phyloP scores from a whole-genome alignment of 2,797 vertebrate genomes.

The Spinus pinus region DNA sequence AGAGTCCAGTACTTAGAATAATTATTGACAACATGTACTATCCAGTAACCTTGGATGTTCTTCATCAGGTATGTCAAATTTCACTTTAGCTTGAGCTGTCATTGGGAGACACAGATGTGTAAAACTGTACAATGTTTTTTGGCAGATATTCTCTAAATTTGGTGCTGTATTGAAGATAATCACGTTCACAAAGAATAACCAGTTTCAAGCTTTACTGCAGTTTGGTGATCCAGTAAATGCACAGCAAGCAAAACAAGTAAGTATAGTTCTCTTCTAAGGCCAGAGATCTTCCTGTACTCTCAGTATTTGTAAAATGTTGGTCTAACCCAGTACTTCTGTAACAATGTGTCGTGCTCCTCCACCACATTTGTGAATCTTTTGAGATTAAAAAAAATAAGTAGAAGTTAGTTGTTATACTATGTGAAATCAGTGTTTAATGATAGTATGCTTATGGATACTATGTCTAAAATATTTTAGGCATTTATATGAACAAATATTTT shows the following conservation, averaged over 20 bases:
- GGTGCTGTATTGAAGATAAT: slow-evolving; percentile 99
- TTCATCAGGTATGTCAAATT: slow-evolving; percentile 88
- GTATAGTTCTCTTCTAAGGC: slow-evolving; percentile 46
- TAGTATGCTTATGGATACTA: neutral
- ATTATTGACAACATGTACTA: slow-evolving; percentile 99
- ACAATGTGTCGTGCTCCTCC: neutral
- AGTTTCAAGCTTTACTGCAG: slow-evolving; percentile 97
- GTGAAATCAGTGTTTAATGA: neutral
- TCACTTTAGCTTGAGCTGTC: neutral
- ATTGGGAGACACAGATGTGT: neutral
- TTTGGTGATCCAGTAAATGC: slow-evolving; percentile 93
- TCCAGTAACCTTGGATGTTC: slow-evolving; percentile 95
- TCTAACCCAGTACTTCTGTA: neutral
- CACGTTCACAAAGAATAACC: slow-evolving; percentile 99
- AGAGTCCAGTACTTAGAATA: slow-evolving; percentile 94
- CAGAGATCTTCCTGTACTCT: neutral
- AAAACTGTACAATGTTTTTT: slow-evolving; percentile 42
- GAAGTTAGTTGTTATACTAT: neutral
- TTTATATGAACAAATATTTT: neutral
- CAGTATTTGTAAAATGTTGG: neutral
- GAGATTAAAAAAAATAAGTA: neutral
- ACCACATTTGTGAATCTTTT: neutral
- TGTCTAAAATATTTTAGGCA: neutral
- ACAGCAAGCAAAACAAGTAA: slow-evolving; percentile 95
- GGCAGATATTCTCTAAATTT: slow-evolving; percentile 98